Evolutionary conservation across 2,888 invertebrate genomes (phyloP).

Genomic region (Microplitis manilae): DNA sequence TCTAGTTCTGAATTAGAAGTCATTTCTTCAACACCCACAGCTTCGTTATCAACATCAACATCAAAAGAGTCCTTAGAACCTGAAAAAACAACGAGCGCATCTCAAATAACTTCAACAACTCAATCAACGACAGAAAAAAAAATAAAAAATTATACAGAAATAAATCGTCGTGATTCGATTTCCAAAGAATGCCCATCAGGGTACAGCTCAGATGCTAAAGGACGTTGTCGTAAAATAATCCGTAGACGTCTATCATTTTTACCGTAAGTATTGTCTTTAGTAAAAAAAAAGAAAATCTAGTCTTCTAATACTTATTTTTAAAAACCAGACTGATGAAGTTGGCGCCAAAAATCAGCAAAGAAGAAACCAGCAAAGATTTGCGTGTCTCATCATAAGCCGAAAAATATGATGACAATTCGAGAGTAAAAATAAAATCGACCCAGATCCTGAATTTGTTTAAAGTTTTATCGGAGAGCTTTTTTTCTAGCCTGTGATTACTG

Average conservation of each 20-base stretch:
- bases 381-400: neutral
- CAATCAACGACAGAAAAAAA: neutral
- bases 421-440: neutral
- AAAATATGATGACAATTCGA: neutral
- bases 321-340: slow-evolving; percentile 52
- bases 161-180: neutral
- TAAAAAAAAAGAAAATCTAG: slow-evolving; percentile 5
- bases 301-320: slow-evolving; percentile 3
- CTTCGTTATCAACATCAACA: neutral
- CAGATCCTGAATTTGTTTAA: neutral
- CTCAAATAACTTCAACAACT: neutral
- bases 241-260: slow-evolving; percentile 60
- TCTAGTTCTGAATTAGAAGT: neutral
- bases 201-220: slow-evolving; percentile 62
- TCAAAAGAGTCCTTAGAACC: neutral
- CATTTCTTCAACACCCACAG: neutral
- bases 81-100: neutral
- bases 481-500: neutral
- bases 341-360: slow-evolving; percentile 12
- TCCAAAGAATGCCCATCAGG: slow-evolving; percentile 57
- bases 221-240: slow-evolving; percentile 63
- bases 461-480: neutral
- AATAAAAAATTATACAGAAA: neutral
- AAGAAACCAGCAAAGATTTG: slow-evolving; percentile 16
- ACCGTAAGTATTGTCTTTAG: slow-evolving; percentile 56